Evolutionary conservation across 1,140 invertebrate genomes (phyloP).

Genomic region (Branchinecta lindahli): DNA sequence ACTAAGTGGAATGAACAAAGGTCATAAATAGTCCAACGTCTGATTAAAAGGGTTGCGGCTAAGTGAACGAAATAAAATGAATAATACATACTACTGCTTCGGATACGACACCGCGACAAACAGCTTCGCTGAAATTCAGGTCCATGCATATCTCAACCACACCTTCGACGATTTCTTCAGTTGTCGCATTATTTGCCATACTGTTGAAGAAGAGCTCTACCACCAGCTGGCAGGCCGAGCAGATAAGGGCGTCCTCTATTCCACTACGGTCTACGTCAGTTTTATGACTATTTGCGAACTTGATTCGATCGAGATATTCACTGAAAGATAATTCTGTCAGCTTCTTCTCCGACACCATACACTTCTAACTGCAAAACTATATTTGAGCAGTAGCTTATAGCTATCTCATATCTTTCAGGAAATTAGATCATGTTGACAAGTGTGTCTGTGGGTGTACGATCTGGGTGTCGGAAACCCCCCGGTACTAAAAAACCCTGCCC

Average conservation of each 20-base stretch:
- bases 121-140: slow-evolving; percentile 6
- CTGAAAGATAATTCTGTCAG: neutral
- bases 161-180: slow-evolving; percentile 7
- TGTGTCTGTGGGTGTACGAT: too few relatives aligned
- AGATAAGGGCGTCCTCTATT: neutral
- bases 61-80: neutral
- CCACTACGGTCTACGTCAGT: neutral
- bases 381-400: too few relatives aligned
- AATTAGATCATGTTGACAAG: too few relatives aligned
- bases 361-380: too few relatives aligned
- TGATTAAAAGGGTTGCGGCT: neutral
- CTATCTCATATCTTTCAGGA: too few relatives aligned
- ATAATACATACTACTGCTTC: neutral
- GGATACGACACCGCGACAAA: slow-evolving; percentile 11
- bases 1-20: too few relatives aligned
- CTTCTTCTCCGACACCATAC: too few relatives aligned
- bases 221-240: slow-evolving; percentile 6
- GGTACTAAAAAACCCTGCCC: too few relatives aligned
- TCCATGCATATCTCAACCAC: neutral
- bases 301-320: neutral
- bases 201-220: slow-evolving; percentile 1
- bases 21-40: too few relatives aligned
- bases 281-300: neutral
- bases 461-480: too few relatives aligned
- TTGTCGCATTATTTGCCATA: slow-evolving; percentile 3